These are phyloP conservation scores for Ochotona princeps DNA, from an alignment of 2,113 vertebrate species.

Conservation along the genomic window DNA sequence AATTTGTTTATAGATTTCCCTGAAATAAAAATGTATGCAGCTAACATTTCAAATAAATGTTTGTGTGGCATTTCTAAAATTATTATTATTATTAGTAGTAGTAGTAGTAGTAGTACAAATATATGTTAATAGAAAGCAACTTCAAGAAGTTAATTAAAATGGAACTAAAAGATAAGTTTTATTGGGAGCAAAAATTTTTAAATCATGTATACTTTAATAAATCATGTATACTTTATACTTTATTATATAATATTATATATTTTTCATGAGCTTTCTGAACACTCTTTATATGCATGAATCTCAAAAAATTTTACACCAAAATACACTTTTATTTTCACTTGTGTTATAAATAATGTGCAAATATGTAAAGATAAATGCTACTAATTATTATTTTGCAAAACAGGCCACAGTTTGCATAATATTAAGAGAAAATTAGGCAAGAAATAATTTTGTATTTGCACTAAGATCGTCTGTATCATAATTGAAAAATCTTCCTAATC, in stretches of 20 bases:
- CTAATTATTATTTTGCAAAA: constrained; percentile 15
- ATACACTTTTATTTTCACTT: no score
- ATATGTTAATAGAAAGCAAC: no score
- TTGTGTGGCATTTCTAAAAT: not conserved
- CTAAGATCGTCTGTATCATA: not conserved
- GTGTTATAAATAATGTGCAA: not conserved
- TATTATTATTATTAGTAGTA: not conserved
- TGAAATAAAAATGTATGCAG: not conserved
- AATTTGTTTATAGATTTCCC: not conserved
- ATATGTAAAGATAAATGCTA: not conserved
- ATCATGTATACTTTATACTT: no score
- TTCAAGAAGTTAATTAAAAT: no score
- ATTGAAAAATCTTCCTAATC: not conserved
- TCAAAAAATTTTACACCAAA: no score
- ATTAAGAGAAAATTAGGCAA: constrained; percentile 20
- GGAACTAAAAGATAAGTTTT: no score
- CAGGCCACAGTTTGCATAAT: not conserved
- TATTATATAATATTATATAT: no score
- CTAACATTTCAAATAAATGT: not conserved
- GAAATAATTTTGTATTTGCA: not conserved
- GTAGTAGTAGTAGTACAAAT: not conserved
- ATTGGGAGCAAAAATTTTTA: no score
- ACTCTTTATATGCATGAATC: no score
- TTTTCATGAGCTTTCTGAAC: no score
- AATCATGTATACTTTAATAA: no score